phyloP scores from a whole-genome alignment of 2,888 invertebrate genomes.

The Bombyx huttoni region DNA sequence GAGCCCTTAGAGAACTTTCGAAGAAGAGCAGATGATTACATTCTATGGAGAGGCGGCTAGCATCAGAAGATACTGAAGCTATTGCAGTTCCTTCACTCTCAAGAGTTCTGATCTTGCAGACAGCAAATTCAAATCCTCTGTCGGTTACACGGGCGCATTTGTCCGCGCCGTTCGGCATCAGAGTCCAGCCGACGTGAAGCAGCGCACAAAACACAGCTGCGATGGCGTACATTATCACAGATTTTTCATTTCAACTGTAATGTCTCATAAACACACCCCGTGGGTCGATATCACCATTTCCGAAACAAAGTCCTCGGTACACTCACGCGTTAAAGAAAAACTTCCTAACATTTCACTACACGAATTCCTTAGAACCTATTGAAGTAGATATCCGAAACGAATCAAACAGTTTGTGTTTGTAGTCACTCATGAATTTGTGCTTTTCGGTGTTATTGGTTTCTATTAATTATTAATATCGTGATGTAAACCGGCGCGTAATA shows the following conservation, averaged over 20 bases:
- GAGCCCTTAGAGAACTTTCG: constrained; percentile 82
- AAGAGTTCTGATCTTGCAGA: constrained; percentile 79
- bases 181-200: constrained; percentile 68
- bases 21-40: constrained; percentile 85
- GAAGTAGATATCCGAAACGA: constrained; percentile 7
- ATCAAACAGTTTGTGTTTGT: constrained; percentile 22
- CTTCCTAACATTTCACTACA: constrained; percentile 64
- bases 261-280: constrained; percentile 70
- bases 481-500: constrained; percentile 36
- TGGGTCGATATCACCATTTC: constrained; percentile 73
- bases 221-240: constrained; percentile 66
- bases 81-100: constrained; percentile 79
- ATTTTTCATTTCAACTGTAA: constrained; percentile 67
- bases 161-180: constrained; percentile 66
- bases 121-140: constrained; percentile 58
- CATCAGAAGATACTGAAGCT: constrained; percentile 75
- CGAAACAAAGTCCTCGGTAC: constrained; percentile 67
- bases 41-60: constrained; percentile 79
- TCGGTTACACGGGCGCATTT: constrained; percentile 58
- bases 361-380: constrained; percentile 36
- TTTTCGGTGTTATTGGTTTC: constrained; percentile 41
- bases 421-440: constrained; percentile 35
- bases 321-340: constrained; percentile 57
- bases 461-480: constrained; percentile 63
- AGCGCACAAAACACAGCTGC: constrained; percentile 64